Base-by-base conservation (phyloP, 2,888 invertebrate genomes). In the Crepidodera aurea region DNA sequence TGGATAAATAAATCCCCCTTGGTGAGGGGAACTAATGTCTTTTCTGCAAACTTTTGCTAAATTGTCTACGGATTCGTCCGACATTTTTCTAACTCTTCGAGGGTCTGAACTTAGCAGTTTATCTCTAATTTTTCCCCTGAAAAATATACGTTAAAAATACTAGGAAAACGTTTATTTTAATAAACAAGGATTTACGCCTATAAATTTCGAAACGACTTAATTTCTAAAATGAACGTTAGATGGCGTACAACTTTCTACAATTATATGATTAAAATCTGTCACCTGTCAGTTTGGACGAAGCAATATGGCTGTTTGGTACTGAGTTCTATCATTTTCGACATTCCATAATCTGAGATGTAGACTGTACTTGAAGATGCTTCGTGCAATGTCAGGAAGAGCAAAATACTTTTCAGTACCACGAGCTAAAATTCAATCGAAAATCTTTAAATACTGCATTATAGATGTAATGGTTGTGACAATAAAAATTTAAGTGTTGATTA, bases 321-420 rank as follows among this genome's bases (percentile, higher is more conserved):
- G 1, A 88, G 75, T 73, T 88, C 87, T 44, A 88, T 84, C 87
- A 88, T 87, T 62, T 83, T 84, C 2, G 87, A 83, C 87, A 88
- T 88, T 29, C 32, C 83, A 69, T 83, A 81, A 69, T 88, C 88
- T 0, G 87, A 85, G 57, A 88, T 86, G 39, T 86, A 79, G 3
- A 88, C 86, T 7, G 84, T 82, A 22, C 70, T 51, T 56, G 68
- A 46, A 29, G 3, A 10, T 10, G 40, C 8, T 8, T 18, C 40
- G 7, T 18, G 40, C 16, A 40, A 18, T 40, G 16, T 18, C 16
- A 40, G 2, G 10, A 40, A 40, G 5, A 15, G 10, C 4, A 40
- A 2, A 13, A 10, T 29, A 1, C 12, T 12, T 34, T n/a, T 34
- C 2, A 13, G 12, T 4, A 13, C 34, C 34, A 4, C 12, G 1